Evolutionary conservation across 2,888 invertebrate species (phyloP).

Genomic region (Zonitis immaculata): DNA sequence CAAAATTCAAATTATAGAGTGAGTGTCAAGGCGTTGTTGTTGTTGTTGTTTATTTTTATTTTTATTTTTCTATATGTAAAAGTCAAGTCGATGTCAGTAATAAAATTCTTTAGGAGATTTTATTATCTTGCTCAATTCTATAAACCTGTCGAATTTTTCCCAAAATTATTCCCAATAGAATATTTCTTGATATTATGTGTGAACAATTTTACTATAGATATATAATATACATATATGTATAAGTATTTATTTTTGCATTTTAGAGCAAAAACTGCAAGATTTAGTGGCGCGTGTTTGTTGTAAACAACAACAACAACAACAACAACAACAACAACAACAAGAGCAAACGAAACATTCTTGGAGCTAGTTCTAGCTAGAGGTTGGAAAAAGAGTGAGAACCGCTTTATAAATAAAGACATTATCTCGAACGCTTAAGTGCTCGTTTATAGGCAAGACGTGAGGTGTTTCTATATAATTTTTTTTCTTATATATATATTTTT

Average conservation of each 20-base stretch:
- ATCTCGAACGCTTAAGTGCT: conserved; percentile 24
- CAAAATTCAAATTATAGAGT: neutral
- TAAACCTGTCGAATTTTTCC: neutral
- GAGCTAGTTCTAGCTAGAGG: conserved; percentile 11
- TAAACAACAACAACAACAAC: neutral
- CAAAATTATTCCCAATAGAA: neutral
- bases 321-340: neutral
- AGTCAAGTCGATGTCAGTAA: neutral
- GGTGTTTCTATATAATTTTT: conserved; percentile 31
- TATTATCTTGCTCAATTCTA: neutral
- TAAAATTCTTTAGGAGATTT: neutral
- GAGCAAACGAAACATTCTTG: conserved; percentile 2
- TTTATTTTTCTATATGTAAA: no score
- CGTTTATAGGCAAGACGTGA: conserved; percentile 29
- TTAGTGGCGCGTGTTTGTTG: neutral
- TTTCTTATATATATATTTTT: conserved; percentile 4
- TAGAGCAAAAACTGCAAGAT: neutral
- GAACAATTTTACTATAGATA: neutral
- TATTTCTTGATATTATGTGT: neutral
- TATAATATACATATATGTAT: no score
- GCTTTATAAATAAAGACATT: conserved; percentile 30
- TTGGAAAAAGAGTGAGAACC: conserved; percentile 11
- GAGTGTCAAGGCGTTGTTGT: neutral
- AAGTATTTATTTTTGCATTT: no score
- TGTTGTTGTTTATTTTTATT: no score